Base-by-base conservation (phyloP, 92 coral and sea anemone species). In the Bergia puertoricense region DNA sequence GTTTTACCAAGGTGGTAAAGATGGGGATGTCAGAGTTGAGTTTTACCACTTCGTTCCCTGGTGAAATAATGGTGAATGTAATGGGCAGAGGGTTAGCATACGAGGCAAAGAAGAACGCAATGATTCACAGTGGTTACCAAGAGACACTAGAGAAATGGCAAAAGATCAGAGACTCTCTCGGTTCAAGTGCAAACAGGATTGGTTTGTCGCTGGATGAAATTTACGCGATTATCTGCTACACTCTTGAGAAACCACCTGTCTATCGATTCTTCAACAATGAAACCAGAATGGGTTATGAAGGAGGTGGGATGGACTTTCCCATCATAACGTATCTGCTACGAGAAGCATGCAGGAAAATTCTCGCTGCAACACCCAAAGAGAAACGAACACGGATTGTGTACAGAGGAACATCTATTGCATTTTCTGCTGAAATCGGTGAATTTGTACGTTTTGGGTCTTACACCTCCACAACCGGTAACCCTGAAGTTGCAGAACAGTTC, bases 221-320 rank as follows among this genome's bases (percentile, higher is more conserved):
- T 42, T 88, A 68, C 42, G 94, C 92, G 14, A 73, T 93, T 11
- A 89, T 93, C 66, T 93, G 96, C 74, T 93, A 93, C 89, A 93
- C 96, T 16, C 89, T 91, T 18, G 93, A 93, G 51, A 88, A 81
- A 30, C 96, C 96, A 36, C 96, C 94, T 8, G 96, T 93, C 13
- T 93, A 93, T 85, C 94, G 93, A 22, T 83, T 79, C 85, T 93
- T 93, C 76, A 93, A 93, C 40, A 84, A 91, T 14, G 94, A 93
- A 85, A 79, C 96, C 15, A 91, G 96, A 40, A 91, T 89, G 15
- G 96, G 96, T 2, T 91, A 87, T 62, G 69, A 82, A 6, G 96
- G 94, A 2, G 96, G 92, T n/a, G 96, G 96, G 14, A 91, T 93
- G 96, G 96, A 93, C 76, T 93, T 91, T 50, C 96, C 96, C 11